A percentile compares a stretch with the other conserved stretches of the same genome.
Evolutionary conservation across 2,797 vertebrate species (phyloP).

Genomic region (Balearica regulorum): DNA sequence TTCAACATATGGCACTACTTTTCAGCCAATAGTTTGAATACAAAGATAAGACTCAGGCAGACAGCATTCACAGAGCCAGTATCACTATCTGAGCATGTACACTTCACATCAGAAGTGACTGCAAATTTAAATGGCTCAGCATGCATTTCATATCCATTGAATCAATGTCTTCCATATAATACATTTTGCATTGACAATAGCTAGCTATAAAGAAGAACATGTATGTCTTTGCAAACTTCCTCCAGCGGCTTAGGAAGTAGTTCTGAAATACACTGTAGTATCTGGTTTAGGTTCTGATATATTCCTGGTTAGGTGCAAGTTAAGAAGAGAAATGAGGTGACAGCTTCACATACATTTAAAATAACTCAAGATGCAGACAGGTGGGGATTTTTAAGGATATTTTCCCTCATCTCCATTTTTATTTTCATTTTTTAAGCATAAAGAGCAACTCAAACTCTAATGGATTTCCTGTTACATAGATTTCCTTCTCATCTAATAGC

Average conservation of each 20-base stretch:
- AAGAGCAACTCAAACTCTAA: not conserved
- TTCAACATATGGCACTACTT: not conserved
- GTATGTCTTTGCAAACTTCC: not conserved
- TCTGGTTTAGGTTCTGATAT: not conserved
- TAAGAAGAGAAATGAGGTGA: not conserved
- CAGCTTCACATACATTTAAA: not conserved
- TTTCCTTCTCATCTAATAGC: not conserved
- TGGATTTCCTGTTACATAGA: not conserved
- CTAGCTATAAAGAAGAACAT: not conserved
- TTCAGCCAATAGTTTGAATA: not conserved
- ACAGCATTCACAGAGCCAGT: not conserved
- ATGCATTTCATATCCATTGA: not conserved
- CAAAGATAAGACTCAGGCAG: not conserved
- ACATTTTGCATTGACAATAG: not conserved
- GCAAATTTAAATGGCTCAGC: not conserved
- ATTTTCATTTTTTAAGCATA: not conserved
- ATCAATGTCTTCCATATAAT: not conserved
- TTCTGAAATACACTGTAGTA: not conserved
- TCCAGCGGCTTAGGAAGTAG: not conserved
- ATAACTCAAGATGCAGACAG: not conserved
- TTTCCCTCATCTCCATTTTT: not conserved
- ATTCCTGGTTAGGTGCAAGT: not conserved
- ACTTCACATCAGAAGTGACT: not conserved
- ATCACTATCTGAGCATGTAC: not conserved
- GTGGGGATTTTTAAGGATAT: not conserved